Evolutionary conservation across 2,888 invertebrate genomes (phyloP).

Genomic region (Lithodes maja): DNA sequence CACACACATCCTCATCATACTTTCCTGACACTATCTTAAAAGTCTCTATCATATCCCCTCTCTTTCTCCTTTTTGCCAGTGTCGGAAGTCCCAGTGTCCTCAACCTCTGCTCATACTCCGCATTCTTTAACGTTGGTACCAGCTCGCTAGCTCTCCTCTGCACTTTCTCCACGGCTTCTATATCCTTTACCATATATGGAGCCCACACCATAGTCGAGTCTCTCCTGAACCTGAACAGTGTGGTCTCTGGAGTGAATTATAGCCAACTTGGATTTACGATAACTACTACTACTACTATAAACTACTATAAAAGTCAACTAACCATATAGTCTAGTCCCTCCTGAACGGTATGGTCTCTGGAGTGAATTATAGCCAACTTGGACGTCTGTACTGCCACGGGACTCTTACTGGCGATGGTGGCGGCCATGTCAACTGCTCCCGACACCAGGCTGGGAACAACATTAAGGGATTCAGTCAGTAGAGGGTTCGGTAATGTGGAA

Average conservation of each 20-base stretch:
- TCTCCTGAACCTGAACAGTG: conserved; percentile 82
- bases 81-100: too few relatives aligned
- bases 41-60: too few relatives aligned
- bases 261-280: background rate
- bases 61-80: too few relatives aligned
- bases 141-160: too few relatives aligned
- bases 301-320: conserved; percentile 75
- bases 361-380: conserved; percentile 88
- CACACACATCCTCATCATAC: too few relatives aligned
- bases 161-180: too few relatives aligned
- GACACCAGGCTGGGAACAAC: conserved; percentile 80
- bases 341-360: conserved; percentile 89
- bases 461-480: background rate
- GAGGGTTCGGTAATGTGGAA: background rate
- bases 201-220: conserved; percentile 93
- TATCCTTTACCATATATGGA: background rate
- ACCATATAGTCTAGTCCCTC: conserved; percentile 95
- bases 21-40: too few relatives aligned
- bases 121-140: too few relatives aligned
- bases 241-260: conserved; percentile 89
- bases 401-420: conserved; percentile 88
- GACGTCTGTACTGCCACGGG: conserved; percentile 96
- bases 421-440: conserved; percentile 84
- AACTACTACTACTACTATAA: background rate
- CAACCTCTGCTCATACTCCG: too few relatives aligned